A percentile compares a stretch with the other conserved stretches of the same genome.
phyloP scores from a whole-genome alignment of 2,888 invertebrate genomes.

The Pterostichus niger region DNA sequence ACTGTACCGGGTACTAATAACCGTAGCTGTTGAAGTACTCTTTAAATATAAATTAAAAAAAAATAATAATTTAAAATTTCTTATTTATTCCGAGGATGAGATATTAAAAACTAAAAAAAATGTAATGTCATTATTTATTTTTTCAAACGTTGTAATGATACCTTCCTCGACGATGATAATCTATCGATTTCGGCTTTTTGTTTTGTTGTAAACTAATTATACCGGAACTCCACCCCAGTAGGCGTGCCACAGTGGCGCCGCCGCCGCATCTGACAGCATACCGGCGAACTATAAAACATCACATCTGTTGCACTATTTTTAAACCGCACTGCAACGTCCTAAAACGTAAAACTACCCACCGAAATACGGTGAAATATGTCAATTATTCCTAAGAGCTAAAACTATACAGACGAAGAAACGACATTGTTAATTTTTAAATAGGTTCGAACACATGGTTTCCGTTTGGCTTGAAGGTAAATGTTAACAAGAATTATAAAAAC shows the following conservation, averaged over 20 bases:
- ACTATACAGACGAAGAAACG: not conserved
- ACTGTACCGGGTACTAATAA: too few species aligned
- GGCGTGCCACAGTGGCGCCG: slow-evolving; percentile 61
- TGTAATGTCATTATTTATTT: slow-evolving; percentile 29
- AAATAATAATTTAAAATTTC: too few species aligned
- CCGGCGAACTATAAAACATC: slow-evolving; percentile 54
- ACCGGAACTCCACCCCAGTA: slow-evolving; percentile 64
- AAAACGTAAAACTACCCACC: slow-evolving; percentile 20
- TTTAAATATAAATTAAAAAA: too few species aligned
- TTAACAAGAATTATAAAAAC: slow-evolving; percentile 17
- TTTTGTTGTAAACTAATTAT: slow-evolving; percentile 63
- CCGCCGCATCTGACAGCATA: slow-evolving; percentile 35
- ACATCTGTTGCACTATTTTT: slow-evolving; percentile 63
- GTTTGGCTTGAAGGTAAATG: not conserved
- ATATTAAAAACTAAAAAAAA: not conserved
- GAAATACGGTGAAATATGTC: slow-evolving; percentile 49
- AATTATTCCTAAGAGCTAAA: slow-evolving; percentile 39
- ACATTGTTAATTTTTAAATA: slow-evolving; percentile 52
- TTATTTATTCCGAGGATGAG: too few species aligned
- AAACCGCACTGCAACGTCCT: slow-evolving; percentile 29
- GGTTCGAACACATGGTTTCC: slow-evolving; percentile 24
- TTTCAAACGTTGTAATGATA: not conserved
- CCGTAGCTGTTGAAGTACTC: too few species aligned
- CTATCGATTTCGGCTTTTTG: slow-evolving; percentile 58
- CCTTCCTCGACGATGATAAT: not conserved